Percentiles rank a stretch among this genome's conserved stretches.
Evolutionary conservation across 2,888 invertebrate species (phyloP).

Genomic region (Eubasilissa splendida): DNA sequence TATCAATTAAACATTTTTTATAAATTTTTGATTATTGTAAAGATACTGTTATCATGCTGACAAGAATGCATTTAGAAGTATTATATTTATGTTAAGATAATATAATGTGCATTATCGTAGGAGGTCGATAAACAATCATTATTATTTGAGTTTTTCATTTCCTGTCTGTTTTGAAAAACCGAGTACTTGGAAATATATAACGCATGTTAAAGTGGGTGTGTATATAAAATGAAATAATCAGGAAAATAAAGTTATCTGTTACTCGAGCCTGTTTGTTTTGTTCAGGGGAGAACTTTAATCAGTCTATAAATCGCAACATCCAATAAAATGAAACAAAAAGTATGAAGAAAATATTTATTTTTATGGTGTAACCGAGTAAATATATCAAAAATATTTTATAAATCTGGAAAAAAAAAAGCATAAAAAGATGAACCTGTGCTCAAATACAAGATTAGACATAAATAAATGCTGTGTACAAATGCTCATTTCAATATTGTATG

Average conservation of each 20-base stretch:
- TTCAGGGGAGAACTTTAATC: conserved; percentile 20
- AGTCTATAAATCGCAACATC: conserved; percentile 3
- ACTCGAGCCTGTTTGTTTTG: conserved; percentile 15
- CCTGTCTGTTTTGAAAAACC: not conserved
- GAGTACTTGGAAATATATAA: not conserved
- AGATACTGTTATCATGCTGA: conserved; percentile 58
- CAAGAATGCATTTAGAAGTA: conserved; percentile 45
- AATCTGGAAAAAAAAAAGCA: conserved; percentile 24
- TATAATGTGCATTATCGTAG: conserved; percentile 5
- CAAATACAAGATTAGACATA: conserved; percentile 36
- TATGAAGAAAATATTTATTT: conserved; percentile 44
- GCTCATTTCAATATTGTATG: conserved; percentile 42
- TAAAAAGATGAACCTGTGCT: conserved; percentile 32
- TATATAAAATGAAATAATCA: conserved; percentile 28
- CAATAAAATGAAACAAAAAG: conserved; percentile 34
- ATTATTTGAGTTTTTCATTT: conserved; percentile 17
- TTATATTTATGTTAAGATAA: conserved; percentile 47
- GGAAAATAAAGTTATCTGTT: conserved; percentile 27
- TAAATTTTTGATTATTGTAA: conserved; percentile 42
- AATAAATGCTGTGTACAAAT: conserved; percentile 44
- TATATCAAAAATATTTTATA: conserved; percentile 46
- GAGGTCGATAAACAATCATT: conserved; percentile 13
- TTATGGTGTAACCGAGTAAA: conserved; percentile 37
- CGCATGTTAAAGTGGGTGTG: conserved; percentile 22
- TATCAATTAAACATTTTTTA: conserved; percentile 67